Conservation (phyloP, 37 sponge, comb jelly and placozoan species). For the Mnemiopsis leidyi region DNA sequence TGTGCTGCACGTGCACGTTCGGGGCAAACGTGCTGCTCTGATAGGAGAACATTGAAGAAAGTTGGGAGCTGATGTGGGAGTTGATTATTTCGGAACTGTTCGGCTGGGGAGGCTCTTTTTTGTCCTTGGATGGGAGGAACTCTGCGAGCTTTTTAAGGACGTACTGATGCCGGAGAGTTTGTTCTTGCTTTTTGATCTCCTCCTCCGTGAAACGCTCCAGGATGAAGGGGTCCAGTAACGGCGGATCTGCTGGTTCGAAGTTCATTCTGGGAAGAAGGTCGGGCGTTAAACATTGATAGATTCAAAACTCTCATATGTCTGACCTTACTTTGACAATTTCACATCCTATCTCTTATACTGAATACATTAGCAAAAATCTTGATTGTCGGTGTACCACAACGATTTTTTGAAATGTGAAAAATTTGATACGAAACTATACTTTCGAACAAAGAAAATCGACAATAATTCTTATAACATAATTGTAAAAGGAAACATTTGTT, state of each 20-base stretch:
- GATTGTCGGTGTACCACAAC: too few relatives aligned
- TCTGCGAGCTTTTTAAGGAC: slow-evolving; percentile 37
- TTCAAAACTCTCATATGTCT: too few relatives aligned
- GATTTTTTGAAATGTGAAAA: too few relatives aligned
- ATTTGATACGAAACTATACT: too few relatives aligned
- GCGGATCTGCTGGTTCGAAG: slow-evolving; percentile 44
- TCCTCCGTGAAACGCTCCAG: slow-evolving; percentile 36
- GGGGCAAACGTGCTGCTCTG: background rate
- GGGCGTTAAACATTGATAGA: too few relatives aligned
- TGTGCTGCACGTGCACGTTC: background rate
- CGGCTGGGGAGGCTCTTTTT: background rate
- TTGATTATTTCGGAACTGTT: background rate
- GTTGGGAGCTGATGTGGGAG: background rate
- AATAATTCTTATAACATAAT: too few relatives aligned
- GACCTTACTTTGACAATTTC: too few relatives aligned
- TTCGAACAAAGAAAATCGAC: too few relatives aligned
- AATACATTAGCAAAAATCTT: too few relatives aligned
- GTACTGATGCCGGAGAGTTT: background rate
- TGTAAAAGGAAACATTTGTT: too few relatives aligned
- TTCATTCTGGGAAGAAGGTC: too few relatives aligned
- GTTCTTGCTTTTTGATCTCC: background rate
- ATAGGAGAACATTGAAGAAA: background rate
- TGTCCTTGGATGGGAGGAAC: background rate
- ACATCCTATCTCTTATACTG: too few relatives aligned
- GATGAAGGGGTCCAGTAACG: slow-evolving; percentile 14